A percentile compares a stretch with the other conserved stretches of the same genome.
Conservation (phyloP, 2,113 vertebrate species). For the Centrocercus urophasianus region DNA sequence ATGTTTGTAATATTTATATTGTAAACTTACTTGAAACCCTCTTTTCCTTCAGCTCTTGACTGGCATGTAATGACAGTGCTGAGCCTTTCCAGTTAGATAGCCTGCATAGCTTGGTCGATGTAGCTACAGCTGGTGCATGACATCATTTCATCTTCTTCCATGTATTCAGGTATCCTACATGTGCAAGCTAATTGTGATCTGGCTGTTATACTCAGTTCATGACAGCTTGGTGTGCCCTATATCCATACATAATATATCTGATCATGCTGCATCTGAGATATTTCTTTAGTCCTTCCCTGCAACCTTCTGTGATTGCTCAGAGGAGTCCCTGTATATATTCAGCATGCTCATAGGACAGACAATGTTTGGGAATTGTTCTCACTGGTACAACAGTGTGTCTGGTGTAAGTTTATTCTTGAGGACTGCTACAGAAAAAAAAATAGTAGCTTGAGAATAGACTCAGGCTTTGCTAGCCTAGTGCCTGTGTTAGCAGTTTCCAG, state of each 20-base stretch:
- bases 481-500: background rate
- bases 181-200: background rate
- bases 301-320: background rate
- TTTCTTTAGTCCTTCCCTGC: background rate
- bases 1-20: fast-evolving
- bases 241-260: background rate
- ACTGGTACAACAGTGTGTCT: background rate
- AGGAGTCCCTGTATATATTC: background rate
- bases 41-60: background rate
- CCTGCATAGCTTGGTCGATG: background rate
- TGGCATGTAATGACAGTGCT: background rate
- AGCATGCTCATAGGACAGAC: background rate
- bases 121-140: background rate
- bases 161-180: background rate
- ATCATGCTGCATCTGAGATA: background rate
- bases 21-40: background rate
- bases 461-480: background rate
- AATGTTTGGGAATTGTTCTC: background rate
- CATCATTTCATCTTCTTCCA: background rate
- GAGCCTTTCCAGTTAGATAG: background rate
- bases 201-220: background rate
- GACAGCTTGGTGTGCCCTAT: background rate
- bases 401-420: background rate
- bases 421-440: background rate
- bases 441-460: background rate